Evolutionary conservation across 2,888 invertebrate genomes (phyloP).

Genomic region (Prionchulus punctatus): DNA sequence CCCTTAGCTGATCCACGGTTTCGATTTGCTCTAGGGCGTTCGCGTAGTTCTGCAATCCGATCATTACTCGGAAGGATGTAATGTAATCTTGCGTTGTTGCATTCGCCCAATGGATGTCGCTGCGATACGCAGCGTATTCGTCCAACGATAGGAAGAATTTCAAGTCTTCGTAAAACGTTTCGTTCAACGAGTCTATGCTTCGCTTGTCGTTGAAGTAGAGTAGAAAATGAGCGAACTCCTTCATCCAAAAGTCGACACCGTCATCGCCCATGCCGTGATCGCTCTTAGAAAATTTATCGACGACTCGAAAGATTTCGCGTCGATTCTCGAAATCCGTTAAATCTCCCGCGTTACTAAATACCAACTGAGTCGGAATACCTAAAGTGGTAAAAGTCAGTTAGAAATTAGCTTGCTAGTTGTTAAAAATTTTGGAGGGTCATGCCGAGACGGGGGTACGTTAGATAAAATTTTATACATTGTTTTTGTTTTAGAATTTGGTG

Average conservation of each 20-base stretch:
- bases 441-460: too few species aligned
- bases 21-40: conserved; percentile 25
- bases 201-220: background rate
- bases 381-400: too few species aligned
- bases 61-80: conserved; percentile 19
- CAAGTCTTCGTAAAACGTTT: background rate
- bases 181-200: background rate
- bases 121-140: background rate
- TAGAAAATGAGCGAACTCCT: conserved; percentile 19
- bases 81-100: background rate
- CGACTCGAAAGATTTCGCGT: conserved; percentile 19
- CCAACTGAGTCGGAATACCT: conserved; percentile 34
- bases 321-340: conserved; percentile 20
- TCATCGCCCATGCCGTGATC: conserved; percentile 27
- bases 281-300: conserved; percentile 24
- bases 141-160: background rate
- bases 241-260: conserved; percentile 28
- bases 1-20: conserved; percentile 23
- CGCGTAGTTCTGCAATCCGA: conserved; percentile 22
- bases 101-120: background rate
- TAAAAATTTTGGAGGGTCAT: too few species aligned
- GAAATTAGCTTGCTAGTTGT: too few species aligned
- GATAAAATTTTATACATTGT: too few species aligned
- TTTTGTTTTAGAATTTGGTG: too few species aligned
- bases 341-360: conserved; percentile 29